Evolutionary conservation across 1,140 invertebrate genomes (phyloP), one percentile per base, ranked within the genome.

Genomic region (Euura saliciscinereae): DNA sequence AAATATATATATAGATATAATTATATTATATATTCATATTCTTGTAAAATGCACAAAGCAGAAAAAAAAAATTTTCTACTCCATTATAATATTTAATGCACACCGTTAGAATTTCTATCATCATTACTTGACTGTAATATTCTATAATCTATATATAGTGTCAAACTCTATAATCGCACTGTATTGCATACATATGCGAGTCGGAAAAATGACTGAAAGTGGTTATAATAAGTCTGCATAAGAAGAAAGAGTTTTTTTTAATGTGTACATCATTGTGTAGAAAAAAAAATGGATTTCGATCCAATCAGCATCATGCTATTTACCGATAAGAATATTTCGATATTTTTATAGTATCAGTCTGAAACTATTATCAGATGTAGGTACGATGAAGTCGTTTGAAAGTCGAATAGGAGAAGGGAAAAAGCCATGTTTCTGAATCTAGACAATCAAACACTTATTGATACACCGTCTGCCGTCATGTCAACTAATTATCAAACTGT

Each of bases 391-490:
- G 51, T 59, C 13, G 51, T 59, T 59, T 59, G 51, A 59, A 59
- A 59, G 51, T 59, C 51, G 6, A 59, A 59, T 11, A 6, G 51
- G 13, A 59, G 51, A 59, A 59, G 13, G 51, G 13, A 59, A n/a
- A 59, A 59, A 59, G 51, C 51, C 51, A 59, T 59, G 51, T 59
- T 59, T 59, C 51, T 59, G 51, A 59, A 59, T 59, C 13, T 59
- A 59, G 51, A 59, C 51, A 59, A 59, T 59, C 51, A 59, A 59
- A 59, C 51, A 59, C 13, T 7, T 51, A 59, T 59, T 59, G 6
- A 59, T 59, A 59, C 51, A 51, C 46, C 10, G 8, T 59, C 28
- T 59, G 51, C 5, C 13, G 13, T n/a, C 10, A 59, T n/a, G 10
- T 59, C 28, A 28, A 28, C 28, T 28, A 28, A 59, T 59, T 59